These are phyloP conservation scores for Reinhardtius hippoglossoides DNA, from an alignment of 2,113 vertebrate genomes.

Conservation along the genomic window DNA sequence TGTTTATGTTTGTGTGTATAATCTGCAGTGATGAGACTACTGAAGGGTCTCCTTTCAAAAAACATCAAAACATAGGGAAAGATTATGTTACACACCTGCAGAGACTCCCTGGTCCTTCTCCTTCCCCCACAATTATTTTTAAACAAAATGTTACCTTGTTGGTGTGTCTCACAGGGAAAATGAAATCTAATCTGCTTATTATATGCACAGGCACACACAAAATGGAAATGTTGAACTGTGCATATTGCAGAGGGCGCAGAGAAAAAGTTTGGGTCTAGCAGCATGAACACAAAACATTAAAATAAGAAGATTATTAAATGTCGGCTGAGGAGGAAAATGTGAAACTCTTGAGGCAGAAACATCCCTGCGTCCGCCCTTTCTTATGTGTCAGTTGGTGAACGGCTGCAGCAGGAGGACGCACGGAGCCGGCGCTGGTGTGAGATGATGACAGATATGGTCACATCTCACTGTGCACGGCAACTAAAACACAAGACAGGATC, in stretches of 20 bases:
- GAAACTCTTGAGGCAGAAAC: slow-evolving; percentile 43
- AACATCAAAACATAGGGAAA: too few species aligned
- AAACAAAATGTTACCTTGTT: slow-evolving; percentile 57
- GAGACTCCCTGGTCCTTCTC: slow-evolving; percentile 1
- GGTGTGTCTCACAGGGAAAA: slow-evolving; percentile 24
- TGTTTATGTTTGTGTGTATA: too few species aligned
- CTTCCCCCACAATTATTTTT: slow-evolving; percentile 59
- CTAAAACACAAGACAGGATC: slow-evolving; percentile 23
- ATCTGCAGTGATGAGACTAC: too few species aligned
- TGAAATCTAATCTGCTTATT: slow-evolving; percentile 46
- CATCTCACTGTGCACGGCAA: slow-evolving; percentile 15
- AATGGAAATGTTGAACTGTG: slow-evolving; percentile 34
- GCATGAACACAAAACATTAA: slow-evolving; percentile 20
- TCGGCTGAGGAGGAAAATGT: slow-evolving; percentile 23
- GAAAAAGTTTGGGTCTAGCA: slow-evolving; percentile 19
- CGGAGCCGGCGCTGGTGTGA: slow-evolving; percentile 4
- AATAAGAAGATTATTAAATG: slow-evolving; percentile 14
- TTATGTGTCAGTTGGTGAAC: slow-evolving; percentile 34
- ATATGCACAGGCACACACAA: neutral
- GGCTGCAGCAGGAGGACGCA: slow-evolving; percentile 34
- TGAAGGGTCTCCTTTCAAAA: too few species aligned
- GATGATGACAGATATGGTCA: slow-evolving; percentile 50
- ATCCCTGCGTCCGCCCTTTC: slow-evolving; percentile 18
- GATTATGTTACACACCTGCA: slow-evolving; percentile 7
- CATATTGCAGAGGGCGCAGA: slow-evolving; percentile 33